phyloP scores from a whole-genome alignment of 2,888 invertebrate species.

The Athetis lepigone region DNA sequence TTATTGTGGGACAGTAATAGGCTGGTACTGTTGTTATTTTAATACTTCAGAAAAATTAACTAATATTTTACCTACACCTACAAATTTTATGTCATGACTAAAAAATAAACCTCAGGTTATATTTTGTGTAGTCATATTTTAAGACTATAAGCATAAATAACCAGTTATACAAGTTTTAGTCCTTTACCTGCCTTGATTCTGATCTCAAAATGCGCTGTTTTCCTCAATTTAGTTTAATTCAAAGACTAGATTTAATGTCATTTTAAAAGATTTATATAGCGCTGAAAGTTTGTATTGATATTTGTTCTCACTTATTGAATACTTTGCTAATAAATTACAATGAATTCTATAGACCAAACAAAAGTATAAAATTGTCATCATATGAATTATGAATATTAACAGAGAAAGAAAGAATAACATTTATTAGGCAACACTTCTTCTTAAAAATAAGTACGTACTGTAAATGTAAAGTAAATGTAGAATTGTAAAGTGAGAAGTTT shows the following conservation, averaged over 20 bases:
- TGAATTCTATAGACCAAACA: too few species aligned
- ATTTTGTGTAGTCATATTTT: not conserved
- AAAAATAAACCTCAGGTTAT: not conserved
- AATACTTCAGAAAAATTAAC: too few species aligned
- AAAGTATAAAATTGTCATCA: too few species aligned
- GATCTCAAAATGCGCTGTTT: slow-evolving; percentile 7
- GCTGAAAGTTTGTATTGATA: not conserved
- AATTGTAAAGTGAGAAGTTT: too few species aligned
- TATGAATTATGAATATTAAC: too few species aligned
- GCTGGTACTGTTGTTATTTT: too few species aligned
- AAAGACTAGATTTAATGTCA: not conserved
- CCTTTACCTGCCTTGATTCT: slow-evolving; percentile 29
- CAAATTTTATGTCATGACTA: not conserved
- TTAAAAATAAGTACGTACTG: too few species aligned
- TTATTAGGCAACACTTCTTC: too few species aligned
- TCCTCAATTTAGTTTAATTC: slow-evolving; percentile 4
- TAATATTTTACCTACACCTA: not conserved
- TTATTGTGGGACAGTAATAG: too few species aligned
- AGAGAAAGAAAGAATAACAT: too few species aligned
- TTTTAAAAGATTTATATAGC: not conserved
- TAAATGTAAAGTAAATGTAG: too few species aligned
- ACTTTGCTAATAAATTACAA: not conserved
- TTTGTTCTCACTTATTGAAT: not conserved
- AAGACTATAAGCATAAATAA: slow-evolving; percentile 14
- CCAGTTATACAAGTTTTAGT: slow-evolving; percentile 17